A percentile compares a stretch with the other conserved stretches of the same genome.
Evolutionary conservation across 2,113 vertebrate species (phyloP).

Genomic region (Channa argus): DNA sequence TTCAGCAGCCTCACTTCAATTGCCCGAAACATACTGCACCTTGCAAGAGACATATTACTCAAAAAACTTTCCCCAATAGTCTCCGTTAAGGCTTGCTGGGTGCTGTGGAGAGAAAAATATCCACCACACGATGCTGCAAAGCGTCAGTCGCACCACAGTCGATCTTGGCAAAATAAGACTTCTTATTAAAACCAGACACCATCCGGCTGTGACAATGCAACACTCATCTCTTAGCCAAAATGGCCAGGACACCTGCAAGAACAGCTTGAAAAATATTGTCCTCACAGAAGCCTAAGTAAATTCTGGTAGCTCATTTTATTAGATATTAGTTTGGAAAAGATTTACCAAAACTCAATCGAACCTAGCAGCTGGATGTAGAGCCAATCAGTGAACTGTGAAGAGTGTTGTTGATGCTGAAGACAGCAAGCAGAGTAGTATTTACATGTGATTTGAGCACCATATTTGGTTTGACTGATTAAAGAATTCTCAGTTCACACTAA

Average conservation of each 20-base stretch:
- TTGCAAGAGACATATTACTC: conserved; percentile 49
- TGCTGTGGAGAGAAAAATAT: conserved; percentile 36
- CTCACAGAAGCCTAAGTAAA: conserved; percentile 7
- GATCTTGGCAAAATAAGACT: neutral
- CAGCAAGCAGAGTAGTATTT: conserved; percentile 7
- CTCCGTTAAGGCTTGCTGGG: conserved; percentile 31
- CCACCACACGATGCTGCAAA: neutral
- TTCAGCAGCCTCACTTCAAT: conserved; percentile 36
- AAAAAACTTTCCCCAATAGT: conserved; percentile 24
- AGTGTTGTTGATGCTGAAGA: conserved; percentile 6
- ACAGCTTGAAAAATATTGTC: conserved; percentile 19
- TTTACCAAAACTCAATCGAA: conserved; percentile 22
- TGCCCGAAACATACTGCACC: conserved; percentile 39
- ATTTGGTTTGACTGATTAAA: conserved; percentile 9
- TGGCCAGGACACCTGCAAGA: conserved; percentile 3
- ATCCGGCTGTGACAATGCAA: conserved; percentile 15
- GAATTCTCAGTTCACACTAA: neutral
- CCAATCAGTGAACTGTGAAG: conserved; percentile 12
- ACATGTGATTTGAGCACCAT: neutral
- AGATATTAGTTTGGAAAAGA: conserved; percentile 22
- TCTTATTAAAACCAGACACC: neutral
- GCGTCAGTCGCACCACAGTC: neutral
- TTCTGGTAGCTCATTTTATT: conserved; percentile 28
- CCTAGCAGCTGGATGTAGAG: conserved; percentile 30
- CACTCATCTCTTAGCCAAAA: conserved; percentile 3